These are phyloP conservation scores for Morpho achilles DNA, from an alignment of 2,888 invertebrate genomes.

Conservation along the genomic window DNA sequence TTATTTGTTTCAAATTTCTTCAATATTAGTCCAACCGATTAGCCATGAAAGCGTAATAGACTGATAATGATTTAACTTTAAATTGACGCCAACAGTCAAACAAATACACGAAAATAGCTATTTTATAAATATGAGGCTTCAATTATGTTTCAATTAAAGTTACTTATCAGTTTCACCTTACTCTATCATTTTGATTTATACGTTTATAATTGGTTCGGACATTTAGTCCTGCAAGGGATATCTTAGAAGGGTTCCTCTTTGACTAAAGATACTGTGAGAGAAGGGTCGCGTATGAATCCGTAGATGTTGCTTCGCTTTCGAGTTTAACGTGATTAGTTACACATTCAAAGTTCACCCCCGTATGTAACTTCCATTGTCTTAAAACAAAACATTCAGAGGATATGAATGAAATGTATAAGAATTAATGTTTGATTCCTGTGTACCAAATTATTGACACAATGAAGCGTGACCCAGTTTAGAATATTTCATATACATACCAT, in stretches of 20 bases:
- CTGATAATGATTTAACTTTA: no score
- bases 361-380: not conserved
- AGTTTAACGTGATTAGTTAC: slow-evolving; percentile 16
- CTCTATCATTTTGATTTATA: slow-evolving; percentile 61
- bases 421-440: no score
- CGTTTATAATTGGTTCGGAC: slow-evolving; percentile 64
- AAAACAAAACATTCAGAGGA: no score
- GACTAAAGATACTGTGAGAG: slow-evolving; percentile 47
- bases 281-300: slow-evolving; percentile 34
- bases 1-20: no score
- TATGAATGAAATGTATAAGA: no score
- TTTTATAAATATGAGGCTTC: not conserved
- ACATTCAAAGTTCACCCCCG: slow-evolving; percentile 7
- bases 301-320: slow-evolving; percentile 20
- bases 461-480: no score
- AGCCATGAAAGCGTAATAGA: no score
- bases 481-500: no score
- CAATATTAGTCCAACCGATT: no score
- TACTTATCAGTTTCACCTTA: slow-evolving; percentile 21
- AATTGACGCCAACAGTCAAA: no score
- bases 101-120: no score
- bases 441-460: no score
- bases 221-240: slow-evolving; percentile 41
- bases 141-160: slow-evolving; percentile 11
- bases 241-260: slow-evolving; percentile 55